These are phyloP conservation scores for Pachymerium ferrugineum DNA, from an alignment of 2,888 invertebrate genomes.

Conservation along the genomic window DNA sequence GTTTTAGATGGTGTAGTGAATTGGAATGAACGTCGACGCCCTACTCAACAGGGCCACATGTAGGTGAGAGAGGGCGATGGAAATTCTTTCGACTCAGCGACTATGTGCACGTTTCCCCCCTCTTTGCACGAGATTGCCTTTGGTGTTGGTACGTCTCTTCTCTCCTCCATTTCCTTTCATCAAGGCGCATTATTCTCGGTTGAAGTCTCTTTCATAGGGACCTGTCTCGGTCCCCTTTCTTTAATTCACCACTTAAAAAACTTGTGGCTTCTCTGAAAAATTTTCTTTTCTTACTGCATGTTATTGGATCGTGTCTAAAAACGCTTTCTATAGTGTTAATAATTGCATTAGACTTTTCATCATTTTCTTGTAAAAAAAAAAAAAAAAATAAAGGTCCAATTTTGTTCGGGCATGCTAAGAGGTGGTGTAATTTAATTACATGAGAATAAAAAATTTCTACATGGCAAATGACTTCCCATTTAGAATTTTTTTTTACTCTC, in stretches of 20 bases:
- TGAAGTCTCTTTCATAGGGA: neutral
- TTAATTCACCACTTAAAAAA: constrained; percentile 18
- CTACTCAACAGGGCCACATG: neutral
- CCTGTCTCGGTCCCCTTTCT: neutral
- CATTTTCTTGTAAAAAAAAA: neutral
- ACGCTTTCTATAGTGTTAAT: neutral
- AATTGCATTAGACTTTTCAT: neutral
- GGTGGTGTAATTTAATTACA: neutral
- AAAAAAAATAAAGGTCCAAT: neutral
- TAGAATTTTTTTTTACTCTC: too few species aligned
- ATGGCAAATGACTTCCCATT: too few species aligned
- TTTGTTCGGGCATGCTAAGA: neutral
- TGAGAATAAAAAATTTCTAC: neutral
- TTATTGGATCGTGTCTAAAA: neutral
- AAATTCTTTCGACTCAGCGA: constrained; percentile 24
- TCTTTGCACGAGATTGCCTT: constrained; percentile 22
- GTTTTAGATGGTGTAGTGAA: constrained; percentile 20
- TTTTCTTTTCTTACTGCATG: neutral
- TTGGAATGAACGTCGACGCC: constrained; percentile 18
- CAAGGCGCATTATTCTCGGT: constrained; percentile 20
- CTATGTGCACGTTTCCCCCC: constrained; percentile 17
- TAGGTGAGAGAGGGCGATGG: constrained; percentile 25
- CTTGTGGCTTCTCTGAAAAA: neutral
- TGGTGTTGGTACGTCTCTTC: constrained; percentile 16
- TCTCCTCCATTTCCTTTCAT: constrained; percentile 25